These are phyloP conservation scores for Oppia nitens DNA, from an alignment of 1,140 invertebrate species.

Conservation along the genomic window DNA sequence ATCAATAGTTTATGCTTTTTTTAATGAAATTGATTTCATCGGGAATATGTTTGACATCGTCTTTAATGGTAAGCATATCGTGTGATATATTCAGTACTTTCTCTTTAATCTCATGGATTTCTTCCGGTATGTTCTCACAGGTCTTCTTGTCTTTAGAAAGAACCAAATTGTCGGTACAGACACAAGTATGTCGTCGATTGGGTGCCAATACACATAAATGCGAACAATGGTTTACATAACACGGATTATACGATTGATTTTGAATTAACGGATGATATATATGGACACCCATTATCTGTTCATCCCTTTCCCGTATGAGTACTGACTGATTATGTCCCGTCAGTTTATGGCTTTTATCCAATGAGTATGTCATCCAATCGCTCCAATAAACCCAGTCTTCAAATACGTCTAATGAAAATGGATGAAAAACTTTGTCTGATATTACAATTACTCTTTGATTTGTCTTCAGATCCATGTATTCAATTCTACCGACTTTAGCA, in stretches of 20 bases:
- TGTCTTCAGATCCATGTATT: constrained; percentile 27
- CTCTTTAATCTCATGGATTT: too few relatives aligned
- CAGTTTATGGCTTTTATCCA: constrained; percentile 23
- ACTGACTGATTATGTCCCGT: constrained; percentile 38
- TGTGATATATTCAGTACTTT: too few relatives aligned
- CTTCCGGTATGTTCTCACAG: too few relatives aligned
- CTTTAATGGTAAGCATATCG: too few relatives aligned
- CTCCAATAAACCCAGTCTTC: constrained; percentile 75
- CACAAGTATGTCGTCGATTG: constrained; percentile 43
- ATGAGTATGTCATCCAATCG: constrained; percentile 41
- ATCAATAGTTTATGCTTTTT: too few relatives aligned
- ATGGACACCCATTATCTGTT: constrained; percentile 28
- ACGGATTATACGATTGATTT: constrained; percentile 39
- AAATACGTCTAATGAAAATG: constrained; percentile 60
- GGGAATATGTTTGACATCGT: too few relatives aligned
- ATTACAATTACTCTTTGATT: constrained; percentile 22
- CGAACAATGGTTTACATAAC: constrained; percentile 44
- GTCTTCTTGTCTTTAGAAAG: constrained; percentile 25
- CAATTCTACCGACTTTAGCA: constrained; percentile 13
- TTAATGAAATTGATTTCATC: too few relatives aligned
- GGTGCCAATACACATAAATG: constrained; percentile 61
- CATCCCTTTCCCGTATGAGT: constrained; percentile 26
- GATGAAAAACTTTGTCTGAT: constrained; percentile 14
- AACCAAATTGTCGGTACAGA: constrained; percentile 52
- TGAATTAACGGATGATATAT: constrained; percentile 30